Percentiles rank a stretch among this genome's conserved stretches.
These are phyloP conservation scores for Acrossocheilus wenchowensis DNA, from an alignment of 2,797 vertebrate species.

Conservation along the genomic window DNA sequence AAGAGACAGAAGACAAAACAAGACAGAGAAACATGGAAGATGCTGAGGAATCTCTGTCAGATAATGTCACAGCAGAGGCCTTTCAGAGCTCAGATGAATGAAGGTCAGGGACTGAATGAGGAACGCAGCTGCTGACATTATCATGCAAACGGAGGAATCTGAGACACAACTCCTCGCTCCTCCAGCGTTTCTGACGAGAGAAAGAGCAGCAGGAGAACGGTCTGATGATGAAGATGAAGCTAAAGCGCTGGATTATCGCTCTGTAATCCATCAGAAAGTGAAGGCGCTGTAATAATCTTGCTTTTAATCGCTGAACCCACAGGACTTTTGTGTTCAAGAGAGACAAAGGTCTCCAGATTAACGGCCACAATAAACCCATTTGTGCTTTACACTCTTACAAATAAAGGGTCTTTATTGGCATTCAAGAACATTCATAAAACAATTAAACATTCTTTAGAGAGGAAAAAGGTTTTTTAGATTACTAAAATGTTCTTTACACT, in stretches of 20 bases:
- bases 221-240: background rate
- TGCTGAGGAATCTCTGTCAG: background rate
- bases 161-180: conserved; percentile 31
- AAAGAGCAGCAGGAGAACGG: background rate
- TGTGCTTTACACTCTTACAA: background rate
- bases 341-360: background rate
- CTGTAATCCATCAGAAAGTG: conserved; percentile 58
- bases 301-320: conserved; percentile 33
- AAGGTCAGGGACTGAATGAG: conserved; percentile 43
- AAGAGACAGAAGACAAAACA: background rate
- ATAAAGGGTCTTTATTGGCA: background rate
- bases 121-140: conserved; percentile 58
- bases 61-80: background rate
- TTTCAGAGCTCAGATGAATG: conserved; percentile 11
- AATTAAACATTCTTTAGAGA: background rate
- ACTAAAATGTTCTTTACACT: background rate
- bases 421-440: background rate
- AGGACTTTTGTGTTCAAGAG: background rate
- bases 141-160: conserved; percentile 69
- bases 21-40: too few relatives aligned
- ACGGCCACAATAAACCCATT: background rate
- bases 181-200: background rate
- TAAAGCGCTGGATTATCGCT: conserved; percentile 43
- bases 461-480: background rate
- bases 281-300: conserved; percentile 52